A percentile compares a stretch with the other conserved stretches of the same genome.
These are phyloP conservation scores for Callyntrura guangdongensis DNA, from an alignment of 2,888 invertebrate species.

Conservation along the genomic window DNA sequence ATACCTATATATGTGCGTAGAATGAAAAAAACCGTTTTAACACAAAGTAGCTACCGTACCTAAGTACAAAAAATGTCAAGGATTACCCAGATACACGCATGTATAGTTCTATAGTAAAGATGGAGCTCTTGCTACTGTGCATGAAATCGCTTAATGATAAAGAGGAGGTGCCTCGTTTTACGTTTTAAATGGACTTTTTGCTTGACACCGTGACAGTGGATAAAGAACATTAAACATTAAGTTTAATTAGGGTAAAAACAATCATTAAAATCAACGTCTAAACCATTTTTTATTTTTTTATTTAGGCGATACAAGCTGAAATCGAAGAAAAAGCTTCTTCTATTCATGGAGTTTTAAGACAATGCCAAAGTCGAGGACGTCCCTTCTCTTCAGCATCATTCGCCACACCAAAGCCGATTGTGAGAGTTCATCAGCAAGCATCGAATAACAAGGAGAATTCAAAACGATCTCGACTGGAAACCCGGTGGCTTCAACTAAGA, in stretches of 20 bases:
- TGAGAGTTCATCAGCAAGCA: slow-evolving; percentile 6
- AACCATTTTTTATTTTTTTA: slow-evolving; percentile 34
- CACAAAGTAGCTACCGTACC: too few relatives aligned
- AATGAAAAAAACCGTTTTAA: too few relatives aligned
- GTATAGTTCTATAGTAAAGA: neutral
- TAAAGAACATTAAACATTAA: neutral
- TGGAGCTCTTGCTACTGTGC: slow-evolving; percentile 24
- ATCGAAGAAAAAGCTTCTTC: slow-evolving; percentile 83
- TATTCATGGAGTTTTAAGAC: slow-evolving; percentile 83
- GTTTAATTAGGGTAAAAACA: slow-evolving; percentile 40
- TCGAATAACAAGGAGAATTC: slow-evolving; percentile 64
- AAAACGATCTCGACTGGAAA: slow-evolving; percentile 82
- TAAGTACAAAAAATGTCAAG: neutral
- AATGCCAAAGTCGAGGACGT: slow-evolving; percentile 82
- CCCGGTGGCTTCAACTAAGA: slow-evolving; percentile 84
- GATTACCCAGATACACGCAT: neutral
- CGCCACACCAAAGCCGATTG: neutral
- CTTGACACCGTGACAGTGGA: slow-evolving; percentile 15
- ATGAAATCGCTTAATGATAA: slow-evolving; percentile 70
- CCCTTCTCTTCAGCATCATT: neutral
- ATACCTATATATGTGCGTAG: too few relatives aligned
- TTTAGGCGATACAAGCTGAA: slow-evolving; percentile 83
- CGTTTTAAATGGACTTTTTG: slow-evolving; percentile 47
- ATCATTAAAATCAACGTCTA: slow-evolving; percentile 70
- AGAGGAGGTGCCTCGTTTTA: slow-evolving; percentile 34